Percentiles rank a stretch among this genome's conserved stretches.
Conservation (phyloP, 2,113 vertebrate species). For the Ictalurus punctatus region DNA sequence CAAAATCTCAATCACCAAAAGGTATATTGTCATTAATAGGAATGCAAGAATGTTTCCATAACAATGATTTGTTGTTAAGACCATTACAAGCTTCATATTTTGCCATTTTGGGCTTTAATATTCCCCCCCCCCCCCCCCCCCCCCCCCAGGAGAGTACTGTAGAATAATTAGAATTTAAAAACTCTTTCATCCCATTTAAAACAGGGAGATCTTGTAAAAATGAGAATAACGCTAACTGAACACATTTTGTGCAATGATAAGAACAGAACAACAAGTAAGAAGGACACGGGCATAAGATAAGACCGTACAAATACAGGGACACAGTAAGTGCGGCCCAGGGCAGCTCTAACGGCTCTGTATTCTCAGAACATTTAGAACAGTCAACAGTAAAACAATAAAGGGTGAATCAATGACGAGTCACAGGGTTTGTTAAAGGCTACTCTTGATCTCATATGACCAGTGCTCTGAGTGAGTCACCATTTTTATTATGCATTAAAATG, state of each 20-base stretch:
- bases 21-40: neutral
- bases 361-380: neutral
- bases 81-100: too few relatives aligned
- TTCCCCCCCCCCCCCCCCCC: too few relatives aligned
- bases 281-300: slow-evolving; percentile 38
- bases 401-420: neutral
- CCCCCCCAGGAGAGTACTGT: too few relatives aligned
- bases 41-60: neutral
- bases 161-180: neutral
- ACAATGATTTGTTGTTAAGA: too few relatives aligned
- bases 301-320: slow-evolving; percentile 5
- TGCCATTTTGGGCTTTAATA: too few relatives aligned
- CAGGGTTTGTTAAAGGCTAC: neutral
- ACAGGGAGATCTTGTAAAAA: slow-evolving; percentile 24
- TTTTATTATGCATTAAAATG: neutral
- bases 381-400: neutral
- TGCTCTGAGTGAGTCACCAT: neutral
- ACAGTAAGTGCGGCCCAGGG: neutral
- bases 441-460: neutral
- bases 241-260: slow-evolving; percentile 22
- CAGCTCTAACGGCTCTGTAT: neutral
- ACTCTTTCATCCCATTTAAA: slow-evolving; percentile 6
- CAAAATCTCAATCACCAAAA: neutral
- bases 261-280: slow-evolving; percentile 7
- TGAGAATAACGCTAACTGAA: slow-evolving; percentile 10